Evolutionary conservation across 2,797 vertebrate species (phyloP).

Genomic region (Avahi laniger): DNA sequence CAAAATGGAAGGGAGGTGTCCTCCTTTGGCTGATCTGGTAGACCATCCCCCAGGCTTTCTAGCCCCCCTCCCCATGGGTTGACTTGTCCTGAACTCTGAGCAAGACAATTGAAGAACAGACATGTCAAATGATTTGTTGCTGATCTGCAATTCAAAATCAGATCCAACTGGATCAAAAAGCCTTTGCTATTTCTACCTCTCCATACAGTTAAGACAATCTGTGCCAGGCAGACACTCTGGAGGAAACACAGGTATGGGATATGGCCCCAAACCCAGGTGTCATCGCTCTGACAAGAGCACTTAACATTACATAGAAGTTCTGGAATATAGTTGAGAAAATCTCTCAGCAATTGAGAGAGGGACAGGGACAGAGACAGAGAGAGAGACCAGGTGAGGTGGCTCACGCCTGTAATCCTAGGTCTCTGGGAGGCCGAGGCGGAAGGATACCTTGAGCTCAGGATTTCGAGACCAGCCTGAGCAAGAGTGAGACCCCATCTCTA

Average conservation of each 20-base stretch:
- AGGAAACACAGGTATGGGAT: not conserved
- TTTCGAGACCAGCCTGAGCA: too few species aligned
- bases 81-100: not conserved
- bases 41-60: not conserved
- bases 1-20: not conserved
- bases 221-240: not conserved
- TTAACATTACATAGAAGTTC: not conserved
- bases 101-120: constrained; percentile 19
- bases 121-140: not conserved
- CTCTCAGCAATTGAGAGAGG: not conserved
- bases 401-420: too few species aligned
- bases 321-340: not conserved
- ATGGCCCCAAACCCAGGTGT: not conserved
- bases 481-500: too few species aligned
- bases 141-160: not conserved
- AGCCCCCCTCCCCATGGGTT: not conserved
- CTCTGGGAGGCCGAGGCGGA: too few species aligned
- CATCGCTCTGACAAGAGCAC: not conserved
- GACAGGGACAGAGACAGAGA: not conserved
- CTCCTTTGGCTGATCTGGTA: not conserved
- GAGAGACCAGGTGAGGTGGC: too few species aligned
- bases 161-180: not conserved
- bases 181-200: not conserved
- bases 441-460: too few species aligned
- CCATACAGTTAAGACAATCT: not conserved